phyloP scores from a whole-genome alignment of 2,888 invertebrate species.

The Limnephilus lunatus region DNA sequence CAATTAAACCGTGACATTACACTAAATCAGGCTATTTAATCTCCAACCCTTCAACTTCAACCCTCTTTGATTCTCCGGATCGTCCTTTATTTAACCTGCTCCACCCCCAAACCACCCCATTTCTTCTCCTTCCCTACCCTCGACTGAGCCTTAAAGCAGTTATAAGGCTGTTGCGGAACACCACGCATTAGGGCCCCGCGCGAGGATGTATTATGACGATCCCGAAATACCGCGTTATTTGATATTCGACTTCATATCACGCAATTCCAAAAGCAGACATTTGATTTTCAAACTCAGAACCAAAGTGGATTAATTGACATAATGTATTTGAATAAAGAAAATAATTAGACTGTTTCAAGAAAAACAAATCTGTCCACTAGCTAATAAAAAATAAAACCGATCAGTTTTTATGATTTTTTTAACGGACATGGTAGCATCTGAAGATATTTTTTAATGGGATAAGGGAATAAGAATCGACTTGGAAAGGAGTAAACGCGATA shows the following conservation, averaged over 20 bases:
- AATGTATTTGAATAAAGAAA: not conserved
- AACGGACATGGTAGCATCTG: too few relatives aligned
- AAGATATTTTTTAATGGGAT: too few relatives aligned
- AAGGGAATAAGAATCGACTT: too few relatives aligned
- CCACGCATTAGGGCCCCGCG: not conserved
- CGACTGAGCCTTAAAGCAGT: not conserved
- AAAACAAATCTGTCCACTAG: too few relatives aligned
- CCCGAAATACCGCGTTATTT: slow-evolving; percentile 21
- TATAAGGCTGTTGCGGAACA: not conserved
- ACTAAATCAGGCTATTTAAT: slow-evolving; percentile 2
- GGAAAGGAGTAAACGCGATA: not conserved
- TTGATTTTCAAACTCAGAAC: not conserved
- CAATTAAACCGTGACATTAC: slow-evolving; percentile 4
- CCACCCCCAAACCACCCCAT: not conserved
- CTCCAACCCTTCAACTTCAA: slow-evolving; percentile 19
- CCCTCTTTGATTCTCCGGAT: slow-evolving; percentile 6
- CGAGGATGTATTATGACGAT: slow-evolving; percentile 8
- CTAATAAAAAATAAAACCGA: too few relatives aligned
- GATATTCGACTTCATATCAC: not conserved
- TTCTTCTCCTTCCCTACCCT: not conserved
- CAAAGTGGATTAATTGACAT: not conserved
- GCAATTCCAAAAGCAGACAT: slow-evolving; percentile 4
- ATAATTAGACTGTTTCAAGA: not conserved
- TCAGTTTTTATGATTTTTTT: too few relatives aligned
- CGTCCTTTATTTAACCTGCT: not conserved